A percentile compares a stretch with the other conserved stretches of the same genome.
Evolutionary conservation across 2,888 invertebrate genomes (phyloP).

Genomic region (Pseudolycoriella hygida): DNA sequence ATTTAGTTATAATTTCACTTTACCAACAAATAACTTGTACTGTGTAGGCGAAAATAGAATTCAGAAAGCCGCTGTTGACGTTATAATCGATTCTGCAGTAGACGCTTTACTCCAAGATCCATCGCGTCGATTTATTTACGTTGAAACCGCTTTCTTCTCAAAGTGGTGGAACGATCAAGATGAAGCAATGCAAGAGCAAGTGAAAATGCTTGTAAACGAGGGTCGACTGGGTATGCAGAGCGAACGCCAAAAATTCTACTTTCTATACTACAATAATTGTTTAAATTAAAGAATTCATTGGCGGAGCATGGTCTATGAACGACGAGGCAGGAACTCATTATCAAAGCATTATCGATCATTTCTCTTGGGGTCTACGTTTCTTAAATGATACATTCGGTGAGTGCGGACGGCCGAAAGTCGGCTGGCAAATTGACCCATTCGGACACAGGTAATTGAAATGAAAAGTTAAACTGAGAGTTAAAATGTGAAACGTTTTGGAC

Average conservation of each 20-base stretch:
- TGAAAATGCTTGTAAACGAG: constrained; percentile 46
- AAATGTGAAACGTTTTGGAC: too few relatives aligned
- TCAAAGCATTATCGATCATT: constrained; percentile 51
- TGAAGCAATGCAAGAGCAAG: constrained; percentile 36
- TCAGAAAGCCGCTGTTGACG: constrained; percentile 73
- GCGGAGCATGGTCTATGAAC: constrained; percentile 54
- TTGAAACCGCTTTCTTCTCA: constrained; percentile 73
- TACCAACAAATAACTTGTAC: too few relatives aligned
- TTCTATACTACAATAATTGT: too few relatives aligned
- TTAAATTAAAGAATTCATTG: constrained; percentile 51
- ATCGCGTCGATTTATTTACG: constrained; percentile 68
- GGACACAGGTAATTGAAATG: too few relatives aligned
- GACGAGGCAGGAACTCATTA: constrained; percentile 49
- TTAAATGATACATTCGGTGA: constrained; percentile 50
- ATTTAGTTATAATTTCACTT: too few relatives aligned
- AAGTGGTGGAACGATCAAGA: constrained; percentile 68
- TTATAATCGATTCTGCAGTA: constrained; percentile 75
- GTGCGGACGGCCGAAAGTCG: constrained; percentile 56
- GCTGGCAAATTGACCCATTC: constrained; percentile 80
- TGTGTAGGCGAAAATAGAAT: constrained; percentile 40
- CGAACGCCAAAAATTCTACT: too few relatives aligned
- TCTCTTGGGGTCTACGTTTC: constrained; percentile 42
- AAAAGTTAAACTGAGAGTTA: too few relatives aligned
- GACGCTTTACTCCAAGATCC: constrained; percentile 53
- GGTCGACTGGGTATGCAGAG: constrained; percentile 40